Conservation (phyloP, 2,113 vertebrate genomes). For the Chiloscyllium plagiosum region DNA sequence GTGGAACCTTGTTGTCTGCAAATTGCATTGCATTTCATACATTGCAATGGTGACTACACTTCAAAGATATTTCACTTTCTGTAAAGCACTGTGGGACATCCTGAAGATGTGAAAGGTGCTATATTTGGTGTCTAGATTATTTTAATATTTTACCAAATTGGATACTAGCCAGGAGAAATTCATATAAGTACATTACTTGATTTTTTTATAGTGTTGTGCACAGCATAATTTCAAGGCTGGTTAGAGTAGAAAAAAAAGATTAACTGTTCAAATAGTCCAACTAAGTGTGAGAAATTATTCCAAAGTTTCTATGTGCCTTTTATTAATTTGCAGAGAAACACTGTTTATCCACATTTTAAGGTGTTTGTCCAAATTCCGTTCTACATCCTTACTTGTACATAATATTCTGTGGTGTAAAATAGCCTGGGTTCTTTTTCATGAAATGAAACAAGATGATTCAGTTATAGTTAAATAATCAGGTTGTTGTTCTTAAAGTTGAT, state of each 20-base stretch:
- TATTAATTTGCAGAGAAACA: slow-evolving; percentile 24
- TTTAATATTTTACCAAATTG: background rate
- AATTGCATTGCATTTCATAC: background rate
- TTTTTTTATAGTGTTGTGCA: background rate
- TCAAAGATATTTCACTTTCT: background rate
- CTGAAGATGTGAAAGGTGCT: background rate
- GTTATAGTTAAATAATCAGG: background rate
- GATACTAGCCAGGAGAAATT: background rate
- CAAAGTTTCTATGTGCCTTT: slow-evolving; percentile 4
- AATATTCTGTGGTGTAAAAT: slow-evolving; percentile 25
- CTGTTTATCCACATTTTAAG: slow-evolving; percentile 25
- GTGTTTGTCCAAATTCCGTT: background rate
- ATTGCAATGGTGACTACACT: background rate
- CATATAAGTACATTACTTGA: background rate
- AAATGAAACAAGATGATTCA: slow-evolving; percentile 31
- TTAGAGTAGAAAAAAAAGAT: background rate
- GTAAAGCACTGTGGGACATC: background rate
- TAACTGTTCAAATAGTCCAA: background rate
- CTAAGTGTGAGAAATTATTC: background rate
- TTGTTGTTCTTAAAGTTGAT: background rate
- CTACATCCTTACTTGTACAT: background rate
- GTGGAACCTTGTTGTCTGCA: background rate
- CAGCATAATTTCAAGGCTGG: slow-evolving; percentile 19
- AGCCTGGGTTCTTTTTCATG: background rate
- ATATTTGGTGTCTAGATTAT: background rate